Conservation (phyloP, 2,888 invertebrate species). For the Volucella inanis region DNA sequence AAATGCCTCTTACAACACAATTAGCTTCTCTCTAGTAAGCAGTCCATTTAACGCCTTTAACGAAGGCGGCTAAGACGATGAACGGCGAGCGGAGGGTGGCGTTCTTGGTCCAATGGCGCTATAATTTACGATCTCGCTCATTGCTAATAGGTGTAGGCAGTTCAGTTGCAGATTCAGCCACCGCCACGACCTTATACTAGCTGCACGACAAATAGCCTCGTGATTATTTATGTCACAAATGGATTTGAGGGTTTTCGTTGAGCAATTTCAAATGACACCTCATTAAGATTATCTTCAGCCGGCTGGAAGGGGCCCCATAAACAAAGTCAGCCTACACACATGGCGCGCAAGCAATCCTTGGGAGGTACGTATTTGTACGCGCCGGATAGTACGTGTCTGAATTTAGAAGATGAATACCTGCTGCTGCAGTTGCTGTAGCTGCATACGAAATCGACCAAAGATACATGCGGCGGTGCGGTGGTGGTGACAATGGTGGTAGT, state of each 20-base stretch:
- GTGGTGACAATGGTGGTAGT: neutral
- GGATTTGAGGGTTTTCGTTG: constrained; percentile 71
- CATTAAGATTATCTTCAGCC: constrained; percentile 71
- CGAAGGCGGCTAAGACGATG: constrained; percentile 9
- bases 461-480: neutral
- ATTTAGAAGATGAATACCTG: constrained; percentile 21
- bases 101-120: constrained; percentile 29
- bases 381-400: neutral
- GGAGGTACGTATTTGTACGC: constrained; percentile 14
- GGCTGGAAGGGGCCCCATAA: constrained; percentile 61
- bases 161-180: constrained; percentile 35
- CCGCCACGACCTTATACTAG: constrained; percentile 55
- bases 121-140: constrained; percentile 67
- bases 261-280: constrained; percentile 72
- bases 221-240: constrained; percentile 72
- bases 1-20: constrained; percentile 46
- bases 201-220: constrained; percentile 70
- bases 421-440: constrained; percentile 2
- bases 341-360: constrained; percentile 32
- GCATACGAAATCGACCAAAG: constrained; percentile 12
- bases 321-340: constrained; percentile 64
- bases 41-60: constrained; percentile 60
- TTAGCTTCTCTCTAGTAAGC: constrained; percentile 2
- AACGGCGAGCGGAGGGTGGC: neutral
- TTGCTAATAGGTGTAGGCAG: constrained; percentile 71